Conservation (phyloP, 1,140 invertebrate genomes). For the Formica selysi region DNA sequence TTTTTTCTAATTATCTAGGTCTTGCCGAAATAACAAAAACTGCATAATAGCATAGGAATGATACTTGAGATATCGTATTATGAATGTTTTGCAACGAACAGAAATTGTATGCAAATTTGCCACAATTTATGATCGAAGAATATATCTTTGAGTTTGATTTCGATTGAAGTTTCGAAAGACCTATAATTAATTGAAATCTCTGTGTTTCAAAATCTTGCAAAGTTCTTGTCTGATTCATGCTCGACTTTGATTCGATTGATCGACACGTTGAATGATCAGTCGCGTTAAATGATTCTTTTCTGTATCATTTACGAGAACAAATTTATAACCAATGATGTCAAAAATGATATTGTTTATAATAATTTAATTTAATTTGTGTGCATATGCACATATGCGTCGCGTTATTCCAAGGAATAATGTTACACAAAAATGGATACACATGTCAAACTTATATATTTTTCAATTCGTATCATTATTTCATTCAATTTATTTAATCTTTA, state of each 20-base stretch:
- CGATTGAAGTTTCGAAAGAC: constrained; percentile 3
- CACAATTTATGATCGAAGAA: constrained; percentile 1
- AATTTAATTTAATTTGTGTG: too few species aligned
- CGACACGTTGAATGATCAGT: neutral
- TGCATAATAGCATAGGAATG: neutral
- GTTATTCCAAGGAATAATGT: neutral
- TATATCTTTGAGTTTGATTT: neutral
- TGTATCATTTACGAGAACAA: neutral
- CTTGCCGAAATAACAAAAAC: neutral
- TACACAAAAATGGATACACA: neutral
- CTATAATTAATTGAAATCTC: constrained; percentile 18
- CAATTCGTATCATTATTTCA: neutral
- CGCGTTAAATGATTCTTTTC: neutral
- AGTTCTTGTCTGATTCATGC: neutral
- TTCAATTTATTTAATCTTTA: neutral
- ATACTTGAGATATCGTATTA: neutral
- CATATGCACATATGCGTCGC: neutral
- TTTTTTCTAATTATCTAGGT: neutral
- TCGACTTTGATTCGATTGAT: neutral
- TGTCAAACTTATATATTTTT: neutral
- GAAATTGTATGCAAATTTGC: constrained; percentile 27
- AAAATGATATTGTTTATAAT: constrained; percentile 1
- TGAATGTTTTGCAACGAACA: constrained; percentile 30
- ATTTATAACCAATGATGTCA: neutral
- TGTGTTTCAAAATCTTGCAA: constrained; percentile 29